Conservation (phyloP, 1,140 invertebrate genomes). For the Teleopsis dalmanni region DNA sequence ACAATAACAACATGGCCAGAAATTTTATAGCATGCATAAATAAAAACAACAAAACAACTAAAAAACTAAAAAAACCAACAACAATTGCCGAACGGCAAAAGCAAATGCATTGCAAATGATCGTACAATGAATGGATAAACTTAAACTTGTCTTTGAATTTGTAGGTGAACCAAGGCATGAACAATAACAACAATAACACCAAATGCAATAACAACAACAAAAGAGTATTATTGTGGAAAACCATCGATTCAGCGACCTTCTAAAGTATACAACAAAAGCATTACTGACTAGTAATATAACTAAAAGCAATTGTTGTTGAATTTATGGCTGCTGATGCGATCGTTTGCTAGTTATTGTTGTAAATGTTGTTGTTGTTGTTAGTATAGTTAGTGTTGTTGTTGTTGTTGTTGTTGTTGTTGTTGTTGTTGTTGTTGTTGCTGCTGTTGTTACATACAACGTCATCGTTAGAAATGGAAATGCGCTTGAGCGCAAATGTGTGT, state of each 20-base stretch:
- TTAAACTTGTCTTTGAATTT: too few relatives aligned
- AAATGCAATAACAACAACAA: neutral
- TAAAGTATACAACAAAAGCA: too few relatives aligned
- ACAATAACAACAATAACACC: constrained; percentile 4
- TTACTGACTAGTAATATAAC: too few relatives aligned
- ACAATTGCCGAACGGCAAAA: too few relatives aligned
- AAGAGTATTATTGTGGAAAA: too few relatives aligned
- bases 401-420: constrained; percentile 21
- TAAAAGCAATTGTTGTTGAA: neutral
- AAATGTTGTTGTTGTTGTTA: constrained; percentile 3
- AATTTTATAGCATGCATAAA: neutral
- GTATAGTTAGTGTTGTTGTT: constrained; percentile 10
- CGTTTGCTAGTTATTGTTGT: neutral
- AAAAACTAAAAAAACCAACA: too few relatives aligned
- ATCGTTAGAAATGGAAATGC: constrained; percentile 7
- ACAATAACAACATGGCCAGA: neutral
- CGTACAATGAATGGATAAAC: too few relatives aligned
- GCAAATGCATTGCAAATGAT: too few relatives aligned
- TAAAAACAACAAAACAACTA: constrained; percentile 2
- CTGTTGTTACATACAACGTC: neutral
- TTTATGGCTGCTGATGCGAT: neutral
- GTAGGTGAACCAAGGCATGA: constrained; percentile 3
- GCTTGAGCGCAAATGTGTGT: constrained; percentile 7
- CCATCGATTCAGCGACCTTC: too few relatives aligned
- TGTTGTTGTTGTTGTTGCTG: constrained; percentile 3